These are phyloP conservation scores for Amazona guildingii DNA, from an alignment of 2,113 vertebrate species.

Conservation along the genomic window DNA sequence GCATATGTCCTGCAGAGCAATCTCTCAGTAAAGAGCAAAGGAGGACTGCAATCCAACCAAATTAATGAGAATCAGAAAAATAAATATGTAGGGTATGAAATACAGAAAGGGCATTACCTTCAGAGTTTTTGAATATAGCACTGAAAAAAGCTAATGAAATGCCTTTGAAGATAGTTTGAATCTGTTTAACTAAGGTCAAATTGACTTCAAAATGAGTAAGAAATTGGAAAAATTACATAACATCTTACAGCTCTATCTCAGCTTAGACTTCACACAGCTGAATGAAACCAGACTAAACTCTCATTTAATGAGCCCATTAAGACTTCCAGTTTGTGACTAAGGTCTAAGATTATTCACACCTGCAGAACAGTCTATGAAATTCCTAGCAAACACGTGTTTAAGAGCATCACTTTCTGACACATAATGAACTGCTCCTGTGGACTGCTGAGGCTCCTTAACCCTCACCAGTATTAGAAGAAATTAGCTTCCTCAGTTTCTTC, in stretches of 20 bases:
- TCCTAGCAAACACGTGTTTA: not conserved
- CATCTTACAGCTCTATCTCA: not conserved
- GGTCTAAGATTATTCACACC: not conserved
- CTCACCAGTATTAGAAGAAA: not conserved
- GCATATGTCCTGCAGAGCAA: not conserved
- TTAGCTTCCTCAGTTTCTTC: not conserved
- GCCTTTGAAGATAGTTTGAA: not conserved
- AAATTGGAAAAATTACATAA: not conserved
- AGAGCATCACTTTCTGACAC: not conserved
- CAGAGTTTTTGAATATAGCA: not conserved
- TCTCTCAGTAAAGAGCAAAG: not conserved
- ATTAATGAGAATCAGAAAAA: conserved; percentile 42
- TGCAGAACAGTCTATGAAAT: not conserved
- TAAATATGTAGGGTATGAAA: conserved; percentile 4
- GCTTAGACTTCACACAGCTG: not conserved
- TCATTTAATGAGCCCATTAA: not conserved
- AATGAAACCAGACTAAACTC: not conserved
- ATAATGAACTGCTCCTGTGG: not conserved
- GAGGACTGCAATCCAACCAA: conserved; percentile 6
- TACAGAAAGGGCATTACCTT: not conserved
- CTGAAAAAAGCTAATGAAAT: not conserved
- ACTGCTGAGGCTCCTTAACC: not conserved
- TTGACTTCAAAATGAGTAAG: not conserved
- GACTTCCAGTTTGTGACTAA: not conserved
- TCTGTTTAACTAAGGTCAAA: not conserved